A percentile compares a stretch with the other conserved stretches of the same genome.
Conservation (phyloP, 2,113 vertebrate genomes). For the Pollachius pollachius region DNA sequence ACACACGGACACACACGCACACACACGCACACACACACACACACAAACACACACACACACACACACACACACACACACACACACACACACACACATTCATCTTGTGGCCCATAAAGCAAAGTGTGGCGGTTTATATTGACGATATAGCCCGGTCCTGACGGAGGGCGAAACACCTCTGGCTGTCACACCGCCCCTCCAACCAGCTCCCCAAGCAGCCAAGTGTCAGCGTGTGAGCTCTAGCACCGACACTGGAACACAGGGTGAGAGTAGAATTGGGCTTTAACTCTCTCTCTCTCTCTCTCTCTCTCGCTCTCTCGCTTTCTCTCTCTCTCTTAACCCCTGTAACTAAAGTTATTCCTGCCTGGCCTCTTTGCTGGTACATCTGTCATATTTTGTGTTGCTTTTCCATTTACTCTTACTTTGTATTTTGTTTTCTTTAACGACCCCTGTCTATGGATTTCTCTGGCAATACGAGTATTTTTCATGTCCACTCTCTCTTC, state of each 20-base stretch:
- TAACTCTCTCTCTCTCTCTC: not conserved
- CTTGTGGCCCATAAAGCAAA: too few species aligned
- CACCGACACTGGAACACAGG: slow-evolving; percentile 15
- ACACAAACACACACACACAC: too few species aligned
- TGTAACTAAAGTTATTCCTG: slow-evolving; percentile 8
- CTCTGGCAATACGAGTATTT: too few species aligned
- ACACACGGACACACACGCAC: not conserved
- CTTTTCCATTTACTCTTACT: too few species aligned
- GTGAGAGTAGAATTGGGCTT: too few species aligned
- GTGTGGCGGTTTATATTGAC: too few species aligned
- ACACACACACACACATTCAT: not conserved
- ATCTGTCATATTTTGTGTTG: not conserved
- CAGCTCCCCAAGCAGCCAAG: slow-evolving; percentile 28
- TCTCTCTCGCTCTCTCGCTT: slow-evolving; percentile 21
- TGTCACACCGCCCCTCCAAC: slow-evolving; percentile 30
- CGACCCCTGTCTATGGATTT: too few species aligned
- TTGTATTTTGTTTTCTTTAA: too few species aligned
- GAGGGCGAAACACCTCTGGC: slow-evolving; percentile 28
- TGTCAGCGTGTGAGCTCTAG: slow-evolving; percentile 43
- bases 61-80: slow-evolving; percentile 14
- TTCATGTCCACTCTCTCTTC: slow-evolving; percentile 13
- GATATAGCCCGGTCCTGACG: too few species aligned
- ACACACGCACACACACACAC: too few species aligned
- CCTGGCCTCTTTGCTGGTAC: not conserved
- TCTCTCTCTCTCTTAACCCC: slow-evolving; percentile 21